A percentile compares a stretch with the other conserved stretches of the same genome.
Evolutionary conservation across 2,888 invertebrate genomes (phyloP).

Genomic region (Coecobrya sp.): DNA sequence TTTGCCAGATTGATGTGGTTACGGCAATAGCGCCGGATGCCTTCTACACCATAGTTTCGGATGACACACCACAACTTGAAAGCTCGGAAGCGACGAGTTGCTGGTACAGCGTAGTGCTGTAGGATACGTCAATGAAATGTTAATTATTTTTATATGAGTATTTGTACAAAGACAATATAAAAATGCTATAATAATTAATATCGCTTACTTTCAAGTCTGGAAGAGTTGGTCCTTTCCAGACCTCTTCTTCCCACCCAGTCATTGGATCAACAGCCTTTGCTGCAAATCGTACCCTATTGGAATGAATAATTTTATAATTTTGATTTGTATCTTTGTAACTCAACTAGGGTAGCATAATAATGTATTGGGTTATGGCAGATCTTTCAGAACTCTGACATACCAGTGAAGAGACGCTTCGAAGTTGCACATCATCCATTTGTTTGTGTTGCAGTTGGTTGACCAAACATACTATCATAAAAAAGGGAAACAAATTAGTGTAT

Average conservation of each 20-base stretch:
- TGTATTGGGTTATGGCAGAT: no score
- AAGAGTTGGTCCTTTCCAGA: slow-evolving; percentile 33
- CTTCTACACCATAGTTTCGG: slow-evolving; percentile 80
- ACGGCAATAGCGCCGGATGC: slow-evolving; percentile 75
- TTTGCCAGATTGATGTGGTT: slow-evolving; percentile 80
- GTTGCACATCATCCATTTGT: slow-evolving; percentile 84
- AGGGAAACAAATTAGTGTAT: background rate
- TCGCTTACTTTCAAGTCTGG: slow-evolving; percentile 61
- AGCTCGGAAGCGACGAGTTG: slow-evolving; percentile 79
- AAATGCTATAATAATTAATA: background rate
- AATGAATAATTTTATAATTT: background rate
- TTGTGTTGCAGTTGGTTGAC: slow-evolving; percentile 81
- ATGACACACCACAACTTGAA: slow-evolving; percentile 82
- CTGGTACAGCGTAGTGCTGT: slow-evolving; percentile 69
- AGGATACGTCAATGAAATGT: background rate
- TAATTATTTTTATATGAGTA: background rate
- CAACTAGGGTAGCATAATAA: no score
- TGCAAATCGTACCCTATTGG: slow-evolving; percentile 61
- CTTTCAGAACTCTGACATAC: no score
- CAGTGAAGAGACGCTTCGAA: slow-evolving; percentile 84
- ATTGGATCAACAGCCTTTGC: slow-evolving; percentile 64
- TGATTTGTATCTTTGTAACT: no score
- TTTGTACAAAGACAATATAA: background rate
- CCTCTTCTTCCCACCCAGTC: slow-evolving; percentile 71
- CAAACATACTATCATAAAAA: slow-evolving; percentile 70